phyloP scores from a whole-genome alignment of 2,888 invertebrate species.

The Ophion ventricosus region DNA sequence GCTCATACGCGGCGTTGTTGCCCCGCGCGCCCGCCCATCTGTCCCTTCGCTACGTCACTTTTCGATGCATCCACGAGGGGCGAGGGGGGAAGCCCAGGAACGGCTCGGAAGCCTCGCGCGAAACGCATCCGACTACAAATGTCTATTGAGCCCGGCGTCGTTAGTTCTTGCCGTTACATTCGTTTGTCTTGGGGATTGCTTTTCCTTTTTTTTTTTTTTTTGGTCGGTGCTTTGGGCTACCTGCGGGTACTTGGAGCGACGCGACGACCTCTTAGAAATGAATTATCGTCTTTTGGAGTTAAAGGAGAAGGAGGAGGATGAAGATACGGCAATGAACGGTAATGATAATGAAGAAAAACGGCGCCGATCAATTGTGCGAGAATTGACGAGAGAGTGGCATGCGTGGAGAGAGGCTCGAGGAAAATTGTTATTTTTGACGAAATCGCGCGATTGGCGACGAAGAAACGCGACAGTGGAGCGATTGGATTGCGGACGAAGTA shows the following conservation, averaged over 20 bases:
- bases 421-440: too few relatives aligned
- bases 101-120: slow-evolving; percentile 14
- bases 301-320: neutral
- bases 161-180: slow-evolving; percentile 1
- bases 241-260: neutral
- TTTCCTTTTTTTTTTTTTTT: neutral
- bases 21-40: neutral
- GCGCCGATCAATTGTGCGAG: too few relatives aligned
- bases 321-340: neutral
- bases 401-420: too few relatives aligned
- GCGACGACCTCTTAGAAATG: neutral
- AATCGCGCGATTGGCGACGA: too few relatives aligned
- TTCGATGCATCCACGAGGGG: slow-evolving; percentile 68
- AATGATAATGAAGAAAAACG: neutral
- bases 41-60: slow-evolving; percentile 23
- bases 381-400: too few relatives aligned
- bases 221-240: neutral
- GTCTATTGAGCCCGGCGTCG: neutral
- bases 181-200: neutral
- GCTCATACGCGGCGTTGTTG: slow-evolving; percentile 29
- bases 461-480: too few relatives aligned
- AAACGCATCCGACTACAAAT: slow-evolving; percentile 18
- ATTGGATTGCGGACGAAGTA: too few relatives aligned
- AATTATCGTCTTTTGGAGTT: neutral
- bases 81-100: too few relatives aligned